phyloP scores from a whole-genome alignment of 2,113 vertebrate genomes.

The Tachysurus vachellii region DNA sequence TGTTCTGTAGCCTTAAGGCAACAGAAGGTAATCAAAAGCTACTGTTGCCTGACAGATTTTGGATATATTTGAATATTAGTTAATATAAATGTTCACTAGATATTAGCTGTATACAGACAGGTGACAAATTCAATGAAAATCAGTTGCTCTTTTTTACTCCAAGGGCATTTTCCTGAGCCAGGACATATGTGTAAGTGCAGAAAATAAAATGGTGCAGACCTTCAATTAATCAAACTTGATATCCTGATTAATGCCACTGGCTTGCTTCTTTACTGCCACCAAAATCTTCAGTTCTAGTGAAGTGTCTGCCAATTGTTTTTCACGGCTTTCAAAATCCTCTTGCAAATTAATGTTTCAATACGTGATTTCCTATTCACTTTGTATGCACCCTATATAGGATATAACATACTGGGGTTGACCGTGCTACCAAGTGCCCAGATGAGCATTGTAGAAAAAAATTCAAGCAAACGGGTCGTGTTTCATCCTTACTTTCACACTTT shows the following conservation, averaged over 20 bases:
- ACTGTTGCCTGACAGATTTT: not conserved
- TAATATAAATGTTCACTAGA: not conserved
- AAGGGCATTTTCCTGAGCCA: not conserved
- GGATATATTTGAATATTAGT: not conserved
- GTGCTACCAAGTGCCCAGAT: not conserved
- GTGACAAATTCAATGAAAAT: not conserved
- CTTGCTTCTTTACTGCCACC: not conserved
- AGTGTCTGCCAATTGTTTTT: not conserved
- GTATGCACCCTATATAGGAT: not conserved
- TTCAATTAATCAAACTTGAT: not conserved
- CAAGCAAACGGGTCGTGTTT: not conserved
- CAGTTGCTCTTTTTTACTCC: not conserved
- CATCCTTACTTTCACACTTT: not conserved
- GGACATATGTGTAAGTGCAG: not conserved
- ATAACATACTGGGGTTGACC: not conserved
- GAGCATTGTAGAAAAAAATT: not conserved
- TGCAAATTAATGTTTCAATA: not conserved
- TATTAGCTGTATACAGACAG: not conserved
- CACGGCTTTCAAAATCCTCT: not conserved
- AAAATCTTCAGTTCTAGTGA: not conserved
- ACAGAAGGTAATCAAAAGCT: slow-evolving; percentile 8
- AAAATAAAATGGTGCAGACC: not conserved
- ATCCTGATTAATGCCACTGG: not conserved
- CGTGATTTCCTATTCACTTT: not conserved
- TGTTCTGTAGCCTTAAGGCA: not conserved